A percentile compares a stretch with the other conserved stretches of the same genome.
phyloP scores from a whole-genome alignment of 2,888 invertebrate species.

The Cancer borealis region DNA sequence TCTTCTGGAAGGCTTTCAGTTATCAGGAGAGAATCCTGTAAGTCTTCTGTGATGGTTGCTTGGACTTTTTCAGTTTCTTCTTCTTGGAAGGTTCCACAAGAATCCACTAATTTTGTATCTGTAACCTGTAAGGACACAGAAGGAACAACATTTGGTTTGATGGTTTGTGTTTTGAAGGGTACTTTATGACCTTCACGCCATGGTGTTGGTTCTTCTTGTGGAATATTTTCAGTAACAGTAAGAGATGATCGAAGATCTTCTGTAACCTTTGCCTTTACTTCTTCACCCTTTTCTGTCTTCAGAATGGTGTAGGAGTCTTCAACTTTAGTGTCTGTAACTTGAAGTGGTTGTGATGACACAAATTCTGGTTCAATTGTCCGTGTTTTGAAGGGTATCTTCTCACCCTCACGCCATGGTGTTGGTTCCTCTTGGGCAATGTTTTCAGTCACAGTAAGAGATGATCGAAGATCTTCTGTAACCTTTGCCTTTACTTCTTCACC shows the following conservation, averaged over 20 bases:
- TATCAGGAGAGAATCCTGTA: constrained; percentile 67
- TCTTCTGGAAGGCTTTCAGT: constrained; percentile 72
- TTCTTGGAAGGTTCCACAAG: constrained; percentile 55
- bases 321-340: constrained; percentile 44
- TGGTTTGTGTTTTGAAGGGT: constrained; percentile 32
- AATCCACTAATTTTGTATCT: constrained; percentile 80
- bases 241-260: constrained; percentile 40
- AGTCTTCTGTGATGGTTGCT: constrained; percentile 65
- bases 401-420: constrained; percentile 40
- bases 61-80: constrained; percentile 80
- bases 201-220: constrained; percentile 49
- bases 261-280: constrained; percentile 31
- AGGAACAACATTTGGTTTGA: constrained; percentile 76
- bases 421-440: constrained; percentile 26
- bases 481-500: constrained; percentile 51
- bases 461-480: constrained; percentile 44
- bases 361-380: not conserved
- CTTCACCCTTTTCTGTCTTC: constrained; percentile 48
- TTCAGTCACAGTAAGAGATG: constrained; percentile 51
- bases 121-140: constrained; percentile 72
- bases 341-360: constrained; percentile 44
- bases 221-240: constrained; percentile 43
- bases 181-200: constrained; percentile 45
- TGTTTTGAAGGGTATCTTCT: constrained; percentile 23
- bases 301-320: constrained; percentile 41